These are phyloP conservation scores for Scolopax bukidnonensis DNA, from an alignment of 2,797 vertebrate genomes.

Conservation along the genomic window DNA sequence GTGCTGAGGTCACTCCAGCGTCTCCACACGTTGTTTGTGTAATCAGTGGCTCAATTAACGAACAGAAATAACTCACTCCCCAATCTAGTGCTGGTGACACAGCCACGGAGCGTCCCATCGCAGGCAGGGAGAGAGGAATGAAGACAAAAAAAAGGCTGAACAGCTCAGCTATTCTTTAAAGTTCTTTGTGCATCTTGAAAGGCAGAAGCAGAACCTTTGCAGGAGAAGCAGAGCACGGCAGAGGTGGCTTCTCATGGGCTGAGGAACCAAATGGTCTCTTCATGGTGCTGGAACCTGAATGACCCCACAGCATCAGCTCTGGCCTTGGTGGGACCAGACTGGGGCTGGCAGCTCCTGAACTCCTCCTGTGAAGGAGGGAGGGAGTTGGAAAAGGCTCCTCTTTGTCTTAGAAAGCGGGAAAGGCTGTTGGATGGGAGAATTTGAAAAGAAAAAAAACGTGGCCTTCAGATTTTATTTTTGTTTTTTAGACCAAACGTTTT, in stretches of 20 bases:
- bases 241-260: not conserved
- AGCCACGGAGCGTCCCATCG: not conserved
- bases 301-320: not conserved
- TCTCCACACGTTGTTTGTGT: not conserved
- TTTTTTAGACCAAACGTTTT: not conserved
- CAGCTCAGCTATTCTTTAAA: not conserved
- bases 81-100: accelerated
- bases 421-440: not conserved
- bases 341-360: not conserved
- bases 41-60: not conserved
- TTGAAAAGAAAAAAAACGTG: not conserved
- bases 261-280: not conserved
- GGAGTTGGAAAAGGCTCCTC: not conserved
- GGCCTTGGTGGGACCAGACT: accelerated
- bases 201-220: not conserved
- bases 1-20: not conserved
- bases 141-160: not conserved
- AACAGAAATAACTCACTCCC: not conserved
- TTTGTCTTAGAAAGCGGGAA: not conserved
- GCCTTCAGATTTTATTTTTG: not conserved
- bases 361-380: accelerated
- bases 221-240: not conserved
- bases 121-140: not conserved
- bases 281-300: not conserved
- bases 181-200: not conserved